A percentile compares a stretch with the other conserved stretches of the same genome.
phyloP scores from a whole-genome alignment of 2,888 invertebrate species.

The Xylota segnis region DNA sequence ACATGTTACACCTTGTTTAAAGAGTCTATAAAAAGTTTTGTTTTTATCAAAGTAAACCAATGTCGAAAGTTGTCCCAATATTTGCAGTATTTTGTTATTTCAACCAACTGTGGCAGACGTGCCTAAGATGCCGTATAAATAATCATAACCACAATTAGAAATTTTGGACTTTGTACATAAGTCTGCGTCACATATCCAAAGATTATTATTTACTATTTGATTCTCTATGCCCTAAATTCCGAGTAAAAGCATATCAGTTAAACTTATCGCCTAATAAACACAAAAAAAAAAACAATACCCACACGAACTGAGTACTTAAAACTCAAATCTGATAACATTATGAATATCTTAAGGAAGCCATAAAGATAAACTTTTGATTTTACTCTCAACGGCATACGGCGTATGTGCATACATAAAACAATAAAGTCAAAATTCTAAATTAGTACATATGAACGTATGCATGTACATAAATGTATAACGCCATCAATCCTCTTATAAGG shows the following conservation, averaged over 20 bases:
- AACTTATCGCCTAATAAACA: conserved; percentile 26
- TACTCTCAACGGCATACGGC: background rate
- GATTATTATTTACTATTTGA: background rate
- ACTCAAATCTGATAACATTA: conserved; percentile 44
- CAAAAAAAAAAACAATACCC: background rate
- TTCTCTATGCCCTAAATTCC: background rate
- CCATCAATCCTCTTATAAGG: background rate
- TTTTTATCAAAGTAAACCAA: no score
- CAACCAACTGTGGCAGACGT: no score
- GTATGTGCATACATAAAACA: conserved; percentile 1
- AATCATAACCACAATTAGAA: no score
- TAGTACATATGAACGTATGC: background rate
- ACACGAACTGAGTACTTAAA: conserved; percentile 3
- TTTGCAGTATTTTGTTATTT: no score
- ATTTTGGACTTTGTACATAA: background rate
- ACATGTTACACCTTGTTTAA: no score
- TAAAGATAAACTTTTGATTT: conserved; percentile 46
- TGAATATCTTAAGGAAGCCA: conserved; percentile 38
- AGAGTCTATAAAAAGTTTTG: no score
- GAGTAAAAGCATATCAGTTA: background rate
- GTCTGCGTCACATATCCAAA: background rate
- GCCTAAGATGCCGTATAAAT: no score
- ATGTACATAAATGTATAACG: background rate
- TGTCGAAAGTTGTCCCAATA: no score
- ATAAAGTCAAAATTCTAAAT: conserved; percentile 14